Evolutionary conservation across 2,113 vertebrate species (phyloP).

Genomic region (Pseudonaja textilis): DNA sequence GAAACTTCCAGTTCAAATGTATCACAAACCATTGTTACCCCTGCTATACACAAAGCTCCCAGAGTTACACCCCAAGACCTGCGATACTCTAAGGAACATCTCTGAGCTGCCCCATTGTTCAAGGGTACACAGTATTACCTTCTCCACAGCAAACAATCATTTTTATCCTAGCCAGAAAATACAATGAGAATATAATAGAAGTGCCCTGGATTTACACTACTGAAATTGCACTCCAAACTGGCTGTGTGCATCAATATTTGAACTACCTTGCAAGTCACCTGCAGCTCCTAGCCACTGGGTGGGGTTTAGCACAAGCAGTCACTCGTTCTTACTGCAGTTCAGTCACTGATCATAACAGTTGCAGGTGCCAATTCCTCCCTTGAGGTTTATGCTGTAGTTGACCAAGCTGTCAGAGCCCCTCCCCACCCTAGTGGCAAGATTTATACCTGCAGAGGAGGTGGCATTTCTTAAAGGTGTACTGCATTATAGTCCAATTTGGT

Average conservation of each 20-base stretch:
- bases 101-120: not conserved
- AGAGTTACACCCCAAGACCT: not conserved
- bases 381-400: not conserved
- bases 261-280: constrained; percentile 8
- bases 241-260: constrained; percentile 21
- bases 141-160: not conserved
- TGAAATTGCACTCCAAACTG: not conserved
- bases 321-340: not conserved
- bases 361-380: not conserved
- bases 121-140: not conserved
- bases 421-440: not conserved
- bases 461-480: not conserved
- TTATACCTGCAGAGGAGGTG: not conserved
- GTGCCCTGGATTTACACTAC: constrained; percentile 1
- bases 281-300: not conserved
- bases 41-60: not conserved
- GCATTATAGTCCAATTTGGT: not conserved
- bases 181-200: not conserved
- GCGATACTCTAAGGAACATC: not conserved
- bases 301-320: not conserved
- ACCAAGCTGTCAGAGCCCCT: not conserved
- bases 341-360: constrained; percentile 2
- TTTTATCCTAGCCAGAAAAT: not conserved
- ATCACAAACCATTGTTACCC: not conserved
- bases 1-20: not conserved